Conservation (phyloP, 2,797 vertebrate species). For the Aeoliscus strigatus region DNA sequence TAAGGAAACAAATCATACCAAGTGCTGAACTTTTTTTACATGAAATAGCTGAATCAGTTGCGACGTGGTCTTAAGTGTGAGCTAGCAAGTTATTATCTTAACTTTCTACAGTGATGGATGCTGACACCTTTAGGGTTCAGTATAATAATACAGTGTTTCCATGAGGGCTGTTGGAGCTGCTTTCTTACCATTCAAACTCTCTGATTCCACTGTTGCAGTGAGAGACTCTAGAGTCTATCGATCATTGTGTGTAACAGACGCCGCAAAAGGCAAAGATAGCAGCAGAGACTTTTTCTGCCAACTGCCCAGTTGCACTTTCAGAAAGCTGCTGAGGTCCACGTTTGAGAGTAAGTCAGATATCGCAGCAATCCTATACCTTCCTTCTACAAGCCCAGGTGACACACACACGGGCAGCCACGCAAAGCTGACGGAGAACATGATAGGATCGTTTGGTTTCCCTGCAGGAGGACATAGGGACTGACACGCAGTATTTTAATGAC, state of each 20-base stretch:
- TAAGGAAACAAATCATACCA: too few species aligned
- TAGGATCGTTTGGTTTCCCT: too few species aligned
- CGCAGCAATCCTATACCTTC: slow-evolving; percentile 41
- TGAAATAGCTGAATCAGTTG: too few species aligned
- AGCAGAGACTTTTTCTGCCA: slow-evolving; percentile 42
- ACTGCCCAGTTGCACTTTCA: slow-evolving; percentile 52
- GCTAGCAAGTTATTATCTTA: too few species aligned
- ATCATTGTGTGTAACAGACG: slow-evolving; percentile 45
- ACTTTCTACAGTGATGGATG: too few species aligned
- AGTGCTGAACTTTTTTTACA: too few species aligned
- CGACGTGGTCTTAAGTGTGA: too few species aligned
- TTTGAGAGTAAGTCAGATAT: slow-evolving; percentile 34
- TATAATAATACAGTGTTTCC: too few species aligned
- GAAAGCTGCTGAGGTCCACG: slow-evolving; percentile 40
- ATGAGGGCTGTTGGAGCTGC: background rate
- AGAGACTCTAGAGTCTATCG: slow-evolving; percentile 27
- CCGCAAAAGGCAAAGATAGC: slow-evolving; percentile 28
- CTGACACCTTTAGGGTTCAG: too few species aligned
- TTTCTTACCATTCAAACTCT: background rate
- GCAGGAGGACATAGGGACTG: too few species aligned
- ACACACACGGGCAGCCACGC: background rate
- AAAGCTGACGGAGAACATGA: slow-evolving; percentile 7
- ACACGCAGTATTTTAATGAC: too few species aligned
- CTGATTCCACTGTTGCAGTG: slow-evolving; percentile 5
- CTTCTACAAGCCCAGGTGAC: background rate